Base-by-base conservation (phyloP, 30 jellyfish, hydroid and myxozoan genomes). In the Hydractinia symbiolongicarpus region DNA sequence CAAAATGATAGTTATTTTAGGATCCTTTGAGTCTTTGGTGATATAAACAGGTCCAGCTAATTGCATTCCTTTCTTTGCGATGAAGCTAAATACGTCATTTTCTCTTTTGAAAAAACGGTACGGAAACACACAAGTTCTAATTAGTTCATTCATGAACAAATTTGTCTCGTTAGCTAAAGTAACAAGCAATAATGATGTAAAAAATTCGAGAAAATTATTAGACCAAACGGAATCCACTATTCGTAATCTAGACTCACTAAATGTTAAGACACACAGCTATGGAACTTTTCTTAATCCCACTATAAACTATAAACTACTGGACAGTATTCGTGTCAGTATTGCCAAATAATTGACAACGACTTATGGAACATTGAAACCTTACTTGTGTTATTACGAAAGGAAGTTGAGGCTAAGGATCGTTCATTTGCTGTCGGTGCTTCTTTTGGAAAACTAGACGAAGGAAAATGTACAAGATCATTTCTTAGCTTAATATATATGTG, bases 51-150 rank as follows among this genome's bases (percentile, higher is more conserved):
- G 19, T 58, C 19, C 19, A 58, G 19, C 19, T 58, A 3, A 0
- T 58, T 58, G 19, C 69, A 58, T 16, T 58, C 69, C 69, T 58
- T 58, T 58, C 69, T 58, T 16, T 11, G 69, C 74, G 16, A 64
- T 13, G 16, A 64, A 64, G 9, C 16, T 7, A 6, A 51, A 13
- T n/a, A 64, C 17, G 17, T 7, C 9, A 6, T 7, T 64, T 64
- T 6, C 15, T 3, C 69, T 58, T 58, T 58, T 58, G 69, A 58
- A 58, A 58, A 58, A 58, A 16, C 3, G 19, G 69, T 58, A 58
- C 44, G 44, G 44, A 30, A 30, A 30, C 69, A 13, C 69, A 11
- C 69, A 58, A 58, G 69, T 58, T 58, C 69, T 58, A 58, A 58
- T 58, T 11, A 58, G 69, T 16, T 58, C 69, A 13, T 58, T 11